Percentiles rank a stretch among this genome's conserved stretches.
These are phyloP conservation scores for Podiceps cristatus DNA, from an alignment of 2,113 vertebrate species.

Conservation along the genomic window DNA sequence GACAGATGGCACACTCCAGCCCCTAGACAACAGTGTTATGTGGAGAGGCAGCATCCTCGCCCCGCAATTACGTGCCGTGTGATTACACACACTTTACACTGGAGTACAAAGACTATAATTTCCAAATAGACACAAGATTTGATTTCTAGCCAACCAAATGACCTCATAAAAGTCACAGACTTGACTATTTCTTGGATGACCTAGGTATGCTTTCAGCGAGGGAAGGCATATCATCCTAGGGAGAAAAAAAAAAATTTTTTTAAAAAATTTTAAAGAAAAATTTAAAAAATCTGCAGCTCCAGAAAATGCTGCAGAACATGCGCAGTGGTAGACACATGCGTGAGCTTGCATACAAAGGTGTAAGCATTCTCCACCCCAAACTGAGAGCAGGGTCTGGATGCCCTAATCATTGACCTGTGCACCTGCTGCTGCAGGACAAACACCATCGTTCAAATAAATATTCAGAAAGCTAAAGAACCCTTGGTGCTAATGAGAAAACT, in stretches of 20 bases:
- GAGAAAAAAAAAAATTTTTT: neutral
- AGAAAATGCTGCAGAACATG: neutral
- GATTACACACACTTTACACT: neutral
- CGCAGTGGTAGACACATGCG: neutral
- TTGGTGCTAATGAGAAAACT: neutral
- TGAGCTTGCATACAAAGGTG: neutral
- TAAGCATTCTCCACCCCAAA: neutral
- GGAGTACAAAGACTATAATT: neutral
- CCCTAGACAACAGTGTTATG: neutral
- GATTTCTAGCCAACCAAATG: neutral
- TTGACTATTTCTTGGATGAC: neutral
- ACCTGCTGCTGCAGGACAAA: neutral
- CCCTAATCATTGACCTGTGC: neutral
- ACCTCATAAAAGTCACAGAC: neutral
- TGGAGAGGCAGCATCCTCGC: neutral
- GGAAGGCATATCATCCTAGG: neutral
- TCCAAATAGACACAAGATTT: neutral
- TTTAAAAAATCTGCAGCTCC: neutral
- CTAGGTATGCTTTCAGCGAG: neutral
- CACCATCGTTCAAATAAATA: neutral
- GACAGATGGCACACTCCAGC: neutral
- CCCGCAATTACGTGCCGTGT: too few species aligned
- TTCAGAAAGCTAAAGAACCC: neutral
- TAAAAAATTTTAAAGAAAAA: too few species aligned
- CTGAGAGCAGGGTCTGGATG: neutral